Evolutionary conservation across 2,797 vertebrate species (phyloP).

Genomic region (Discoglossus pictus): DNA sequence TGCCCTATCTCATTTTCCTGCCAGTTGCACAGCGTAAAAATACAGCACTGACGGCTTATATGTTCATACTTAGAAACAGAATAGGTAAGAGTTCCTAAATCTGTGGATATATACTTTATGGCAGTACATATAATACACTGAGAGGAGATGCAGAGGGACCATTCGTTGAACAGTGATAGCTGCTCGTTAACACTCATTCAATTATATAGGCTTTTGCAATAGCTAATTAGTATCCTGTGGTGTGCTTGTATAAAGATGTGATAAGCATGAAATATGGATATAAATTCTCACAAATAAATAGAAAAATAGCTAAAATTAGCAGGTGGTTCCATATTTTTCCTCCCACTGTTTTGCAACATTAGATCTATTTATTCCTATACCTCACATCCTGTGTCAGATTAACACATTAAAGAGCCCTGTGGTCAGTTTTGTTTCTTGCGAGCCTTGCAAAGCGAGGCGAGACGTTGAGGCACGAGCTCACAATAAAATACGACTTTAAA

Average conservation of each 20-base stretch:
- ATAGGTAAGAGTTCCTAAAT: too few relatives aligned
- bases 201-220: conserved; percentile 7
- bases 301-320: conserved; percentile 16
- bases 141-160: not conserved
- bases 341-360: not conserved
- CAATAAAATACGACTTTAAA: too few relatives aligned
- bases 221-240: conserved; percentile 23
- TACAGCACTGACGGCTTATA: too few relatives aligned
- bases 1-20: too few relatives aligned
- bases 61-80: too few relatives aligned
- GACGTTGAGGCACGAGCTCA: too few relatives aligned
- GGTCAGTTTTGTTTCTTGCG: too few relatives aligned
- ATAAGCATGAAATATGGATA: conserved; percentile 9
- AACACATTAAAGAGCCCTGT: not conserved
- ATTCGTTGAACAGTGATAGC: conserved; percentile 22
- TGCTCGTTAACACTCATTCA: conserved; percentile 25
- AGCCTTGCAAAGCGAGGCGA: too few relatives aligned
- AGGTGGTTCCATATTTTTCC: not conserved
- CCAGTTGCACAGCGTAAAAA: too few relatives aligned
- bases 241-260: not conserved
- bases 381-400: not conserved
- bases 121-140: too few relatives aligned
- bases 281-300: not conserved
- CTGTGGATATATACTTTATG: too few relatives aligned
- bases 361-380: not conserved